Evolutionary conservation across 1,140 invertebrate genomes (phyloP).

Genomic region (Sesamia nonagrioides): DNA sequence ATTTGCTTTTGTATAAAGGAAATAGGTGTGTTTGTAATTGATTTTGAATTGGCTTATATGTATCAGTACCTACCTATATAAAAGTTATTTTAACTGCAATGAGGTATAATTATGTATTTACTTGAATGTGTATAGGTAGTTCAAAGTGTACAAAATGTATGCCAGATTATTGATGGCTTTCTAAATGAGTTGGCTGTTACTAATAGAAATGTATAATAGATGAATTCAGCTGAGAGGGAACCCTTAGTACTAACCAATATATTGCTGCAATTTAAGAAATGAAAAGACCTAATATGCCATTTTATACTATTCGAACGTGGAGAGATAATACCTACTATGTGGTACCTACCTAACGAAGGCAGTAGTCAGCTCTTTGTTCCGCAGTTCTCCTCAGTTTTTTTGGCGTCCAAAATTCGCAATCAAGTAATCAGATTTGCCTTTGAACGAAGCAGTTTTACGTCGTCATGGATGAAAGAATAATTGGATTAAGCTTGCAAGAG

Average conservation of each 20-base stretch:
- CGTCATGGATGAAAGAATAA: slow-evolving; percentile 50
- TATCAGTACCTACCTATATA: not conserved
- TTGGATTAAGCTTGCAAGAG: slow-evolving; percentile 41
- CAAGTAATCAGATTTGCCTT: slow-evolving; percentile 62
- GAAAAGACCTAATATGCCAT: too few species aligned
- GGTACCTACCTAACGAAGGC: not conserved
- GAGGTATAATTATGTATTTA: too few species aligned
- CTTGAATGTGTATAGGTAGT: too few species aligned
- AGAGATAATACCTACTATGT: too few species aligned
- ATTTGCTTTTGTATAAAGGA: not conserved
- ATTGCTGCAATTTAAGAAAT: too few species aligned
- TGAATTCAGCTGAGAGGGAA: too few species aligned
- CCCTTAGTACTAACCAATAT: too few species aligned
- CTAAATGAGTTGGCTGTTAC: too few species aligned
- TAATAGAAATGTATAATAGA: too few species aligned
- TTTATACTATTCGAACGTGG: too few species aligned
- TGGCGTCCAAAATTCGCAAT: slow-evolving; percentile 59
- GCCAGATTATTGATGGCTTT: too few species aligned
- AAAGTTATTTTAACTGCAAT: not conserved
- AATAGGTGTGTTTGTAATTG: not conserved
- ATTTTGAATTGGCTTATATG: not conserved
- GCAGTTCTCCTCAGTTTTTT: slow-evolving; percentile 26
- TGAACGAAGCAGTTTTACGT: slow-evolving; percentile 9
- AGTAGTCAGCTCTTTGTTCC: not conserved
- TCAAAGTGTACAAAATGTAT: too few species aligned